Evolutionary conservation across 2,888 invertebrate genomes (phyloP).

Genomic region (Crossocerus cetratus): DNA sequence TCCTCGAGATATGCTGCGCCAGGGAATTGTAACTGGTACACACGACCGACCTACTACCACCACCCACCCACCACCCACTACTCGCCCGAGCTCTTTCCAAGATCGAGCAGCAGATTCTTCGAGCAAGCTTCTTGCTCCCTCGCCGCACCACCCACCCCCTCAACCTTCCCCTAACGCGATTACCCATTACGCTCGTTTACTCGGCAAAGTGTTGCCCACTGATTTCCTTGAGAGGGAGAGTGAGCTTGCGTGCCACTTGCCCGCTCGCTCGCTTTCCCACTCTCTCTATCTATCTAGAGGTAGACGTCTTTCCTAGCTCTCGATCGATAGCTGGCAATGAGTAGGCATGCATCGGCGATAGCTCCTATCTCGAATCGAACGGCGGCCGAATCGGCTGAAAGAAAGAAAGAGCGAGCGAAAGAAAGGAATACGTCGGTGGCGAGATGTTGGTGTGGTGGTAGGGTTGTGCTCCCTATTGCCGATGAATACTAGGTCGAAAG

Average conservation of each 20-base stretch:
- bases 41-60: too few species aligned
- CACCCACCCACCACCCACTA: too few species aligned
- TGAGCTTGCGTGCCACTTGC: neutral
- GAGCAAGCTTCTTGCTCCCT: too few species aligned
- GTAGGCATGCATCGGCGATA: too few species aligned
- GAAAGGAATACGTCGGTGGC: neutral
- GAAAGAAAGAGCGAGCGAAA: neutral
- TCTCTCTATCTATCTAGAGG: neutral
- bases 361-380: too few species aligned
- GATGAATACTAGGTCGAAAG: slow-evolving; percentile 15
- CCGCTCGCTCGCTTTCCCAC: neutral
- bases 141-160: too few species aligned
- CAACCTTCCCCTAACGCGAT: neutral
- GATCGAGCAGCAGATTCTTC: too few species aligned
- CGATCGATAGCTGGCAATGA: neutral
- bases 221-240: too few species aligned
- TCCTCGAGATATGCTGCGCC: too few species aligned
- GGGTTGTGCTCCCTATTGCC: neutral
- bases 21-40: too few species aligned
- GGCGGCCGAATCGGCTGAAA: neutral
- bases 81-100: too few species aligned
- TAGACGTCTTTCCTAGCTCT: neutral
- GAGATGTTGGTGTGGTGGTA: neutral
- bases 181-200: neutral
- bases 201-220: neutral